A percentile compares a stretch with the other conserved stretches of the same genome.
phyloP scores from a whole-genome alignment of 2,888 invertebrate species.

The Muscina levida region DNA sequence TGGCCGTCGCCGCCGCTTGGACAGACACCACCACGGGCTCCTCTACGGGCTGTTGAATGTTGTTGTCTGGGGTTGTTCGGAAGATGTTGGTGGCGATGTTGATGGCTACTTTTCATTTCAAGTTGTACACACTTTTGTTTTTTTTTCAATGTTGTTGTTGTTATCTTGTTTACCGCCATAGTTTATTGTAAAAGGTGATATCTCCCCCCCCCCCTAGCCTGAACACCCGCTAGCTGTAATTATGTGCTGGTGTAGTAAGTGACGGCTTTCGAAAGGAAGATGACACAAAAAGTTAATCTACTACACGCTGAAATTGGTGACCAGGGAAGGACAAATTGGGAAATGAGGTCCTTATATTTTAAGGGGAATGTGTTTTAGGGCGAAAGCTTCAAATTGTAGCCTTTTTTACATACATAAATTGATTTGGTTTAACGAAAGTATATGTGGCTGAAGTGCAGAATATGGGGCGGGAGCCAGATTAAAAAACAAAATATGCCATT shows the following conservation, averaged over 20 bases:
- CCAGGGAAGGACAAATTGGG: slow-evolving; percentile 16
- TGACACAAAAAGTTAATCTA: slow-evolving; percentile 27
- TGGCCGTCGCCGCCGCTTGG: background rate
- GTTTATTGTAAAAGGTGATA: slow-evolving; percentile 17
- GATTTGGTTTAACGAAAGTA: too few species aligned
- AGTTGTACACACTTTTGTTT: slow-evolving; percentile 52
- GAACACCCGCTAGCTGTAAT: too few species aligned
- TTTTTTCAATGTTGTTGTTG: slow-evolving; percentile 6
- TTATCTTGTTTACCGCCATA: background rate
- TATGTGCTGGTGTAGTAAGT: slow-evolving; percentile 35
- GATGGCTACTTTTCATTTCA: slow-evolving; percentile 38
- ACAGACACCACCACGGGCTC: too few species aligned
- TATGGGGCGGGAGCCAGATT: too few species aligned
- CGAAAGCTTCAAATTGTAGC: too few species aligned
- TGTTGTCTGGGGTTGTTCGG: background rate
- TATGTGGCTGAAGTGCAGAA: too few species aligned
- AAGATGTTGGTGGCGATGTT: background rate
- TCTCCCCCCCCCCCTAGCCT: background rate
- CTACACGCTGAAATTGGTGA: background rate
- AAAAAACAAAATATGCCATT: too few species aligned
- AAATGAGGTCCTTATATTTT: too few species aligned
- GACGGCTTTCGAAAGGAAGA: slow-evolving; percentile 27
- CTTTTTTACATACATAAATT: too few species aligned
- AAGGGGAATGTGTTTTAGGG: too few species aligned
- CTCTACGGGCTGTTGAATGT: background rate